Evolutionary conservation across 2,797 vertebrate species (phyloP).

Genomic region (Acipenser oxyrinchus): DNA sequence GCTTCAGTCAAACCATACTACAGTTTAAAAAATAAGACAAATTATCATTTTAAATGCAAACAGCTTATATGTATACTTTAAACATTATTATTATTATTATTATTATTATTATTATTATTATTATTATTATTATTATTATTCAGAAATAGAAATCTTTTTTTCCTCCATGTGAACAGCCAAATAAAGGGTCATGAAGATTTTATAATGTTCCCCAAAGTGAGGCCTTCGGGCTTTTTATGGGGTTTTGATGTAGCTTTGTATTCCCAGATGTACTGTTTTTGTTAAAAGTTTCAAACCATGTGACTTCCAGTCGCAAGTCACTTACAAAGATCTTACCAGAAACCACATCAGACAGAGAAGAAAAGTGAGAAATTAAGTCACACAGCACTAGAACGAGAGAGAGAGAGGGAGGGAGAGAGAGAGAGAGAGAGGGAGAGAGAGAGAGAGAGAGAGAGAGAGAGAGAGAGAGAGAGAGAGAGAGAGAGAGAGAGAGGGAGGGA

Average conservation of each 20-base stretch:
- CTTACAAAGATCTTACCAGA: conserved; percentile 68
- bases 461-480: background rate
- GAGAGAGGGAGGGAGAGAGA: conserved; percentile 31
- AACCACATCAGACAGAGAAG: conserved; percentile 71
- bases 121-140: too few species aligned
- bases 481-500: conserved; percentile 20
- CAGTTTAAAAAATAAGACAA: too few species aligned
- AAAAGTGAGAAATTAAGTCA: conserved; percentile 31
- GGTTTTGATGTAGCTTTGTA: conserved; percentile 45
- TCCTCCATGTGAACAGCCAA: too few species aligned
- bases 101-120: too few species aligned
- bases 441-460: rapidly evolving
- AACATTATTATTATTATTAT: too few species aligned
- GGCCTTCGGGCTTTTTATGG: conserved; percentile 42
- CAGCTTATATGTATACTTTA: too few species aligned
- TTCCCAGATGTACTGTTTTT: conserved; percentile 47
- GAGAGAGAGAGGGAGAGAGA: conserved; percentile 16
- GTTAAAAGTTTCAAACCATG: conserved; percentile 78
- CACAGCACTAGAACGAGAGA: conserved; percentile 9
- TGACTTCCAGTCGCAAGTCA: conserved; percentile 86
- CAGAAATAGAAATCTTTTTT: too few species aligned
- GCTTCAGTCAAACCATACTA: too few species aligned
- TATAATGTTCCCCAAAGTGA: too few species aligned
- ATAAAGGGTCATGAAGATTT: too few species aligned
- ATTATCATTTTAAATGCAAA: too few species aligned